phyloP scores from a whole-genome alignment of 2,113 vertebrate species.

The Callaeas wilsoni region DNA sequence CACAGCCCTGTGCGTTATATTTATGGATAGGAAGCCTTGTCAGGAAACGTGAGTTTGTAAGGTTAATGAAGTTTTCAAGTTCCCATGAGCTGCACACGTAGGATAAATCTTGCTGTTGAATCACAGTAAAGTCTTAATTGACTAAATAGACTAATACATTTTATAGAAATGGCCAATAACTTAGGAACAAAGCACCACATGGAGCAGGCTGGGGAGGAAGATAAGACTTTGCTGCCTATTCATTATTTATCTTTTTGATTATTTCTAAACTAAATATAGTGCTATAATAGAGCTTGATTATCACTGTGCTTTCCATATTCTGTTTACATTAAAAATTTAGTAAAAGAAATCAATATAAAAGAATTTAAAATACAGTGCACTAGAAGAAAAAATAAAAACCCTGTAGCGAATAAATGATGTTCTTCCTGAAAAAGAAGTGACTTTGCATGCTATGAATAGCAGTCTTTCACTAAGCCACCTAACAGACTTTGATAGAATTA shows the following conservation, averaged over 20 bases:
- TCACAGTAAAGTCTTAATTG: conserved; percentile 8
- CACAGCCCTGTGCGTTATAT: background rate
- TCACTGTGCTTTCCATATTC: background rate
- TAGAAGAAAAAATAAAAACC: background rate
- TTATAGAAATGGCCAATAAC: background rate
- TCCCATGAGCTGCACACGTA: background rate
- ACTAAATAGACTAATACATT: background rate
- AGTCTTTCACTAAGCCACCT: background rate
- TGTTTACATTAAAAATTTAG: conserved; percentile 1
- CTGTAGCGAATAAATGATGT: background rate
- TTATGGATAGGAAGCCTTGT: background rate
- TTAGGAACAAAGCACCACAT: background rate
- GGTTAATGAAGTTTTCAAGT: background rate
- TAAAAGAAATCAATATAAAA: background rate
- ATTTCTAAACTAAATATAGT: conserved; percentile 8
- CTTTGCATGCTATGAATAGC: background rate
- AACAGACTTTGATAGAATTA: background rate
- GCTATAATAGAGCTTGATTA: background rate
- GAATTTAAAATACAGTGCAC: background rate
- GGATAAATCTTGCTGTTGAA: background rate
- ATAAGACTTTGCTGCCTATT: background rate
- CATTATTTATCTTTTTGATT: conserved; percentile 30
- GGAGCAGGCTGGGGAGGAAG: background rate
- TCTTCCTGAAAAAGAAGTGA: background rate
- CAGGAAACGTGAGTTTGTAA: background rate